phyloP scores from a whole-genome alignment of 2,113 vertebrate species.

The Chrysochloris asiatica region DNA sequence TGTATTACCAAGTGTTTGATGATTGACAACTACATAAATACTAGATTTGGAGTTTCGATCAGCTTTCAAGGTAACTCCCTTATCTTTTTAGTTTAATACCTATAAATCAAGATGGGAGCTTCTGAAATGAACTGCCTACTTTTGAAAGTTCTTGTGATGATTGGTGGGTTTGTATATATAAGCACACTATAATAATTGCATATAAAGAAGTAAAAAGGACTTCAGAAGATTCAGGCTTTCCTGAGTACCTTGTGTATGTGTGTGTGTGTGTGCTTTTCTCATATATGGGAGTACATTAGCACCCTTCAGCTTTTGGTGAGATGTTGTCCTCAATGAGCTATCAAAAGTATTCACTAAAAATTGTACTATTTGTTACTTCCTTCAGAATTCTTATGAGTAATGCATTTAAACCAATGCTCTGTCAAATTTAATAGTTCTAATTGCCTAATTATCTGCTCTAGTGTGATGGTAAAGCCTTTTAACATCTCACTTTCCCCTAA shows the following conservation, averaged over 20 bases:
- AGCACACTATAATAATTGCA: slow-evolving; percentile 38
- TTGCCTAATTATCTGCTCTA: slow-evolving; percentile 86
- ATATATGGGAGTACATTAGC: slow-evolving; percentile 59
- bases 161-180: slow-evolving; percentile 55
- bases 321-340: slow-evolving; percentile 67
- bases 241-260: neutral
- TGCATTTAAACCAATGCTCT: slow-evolving; percentile 82
- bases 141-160: slow-evolving; percentile 71
- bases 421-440: slow-evolving; percentile 87
- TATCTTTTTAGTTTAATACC: slow-evolving; percentile 67
- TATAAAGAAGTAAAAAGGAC: slow-evolving; percentile 41
- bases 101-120: slow-evolving; percentile 58
- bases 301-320: slow-evolving; percentile 61
- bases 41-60: slow-evolving; percentile 30
- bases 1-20: slow-evolving; percentile 74
- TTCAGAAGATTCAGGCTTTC: slow-evolving; percentile 6
- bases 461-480: slow-evolving; percentile 86
- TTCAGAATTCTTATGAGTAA: slow-evolving; percentile 78
- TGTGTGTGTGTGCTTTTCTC: neutral
- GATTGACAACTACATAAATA: slow-evolving; percentile 60
- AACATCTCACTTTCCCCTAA: slow-evolving; percentile 84
- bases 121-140: slow-evolving; percentile 66
- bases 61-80: slow-evolving; percentile 69
- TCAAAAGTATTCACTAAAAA: slow-evolving; percentile 77
- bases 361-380: slow-evolving; percentile 72